phyloP scores from a whole-genome alignment of 2,113 vertebrate genomes.

The Chloropsis cyanopogon region DNA sequence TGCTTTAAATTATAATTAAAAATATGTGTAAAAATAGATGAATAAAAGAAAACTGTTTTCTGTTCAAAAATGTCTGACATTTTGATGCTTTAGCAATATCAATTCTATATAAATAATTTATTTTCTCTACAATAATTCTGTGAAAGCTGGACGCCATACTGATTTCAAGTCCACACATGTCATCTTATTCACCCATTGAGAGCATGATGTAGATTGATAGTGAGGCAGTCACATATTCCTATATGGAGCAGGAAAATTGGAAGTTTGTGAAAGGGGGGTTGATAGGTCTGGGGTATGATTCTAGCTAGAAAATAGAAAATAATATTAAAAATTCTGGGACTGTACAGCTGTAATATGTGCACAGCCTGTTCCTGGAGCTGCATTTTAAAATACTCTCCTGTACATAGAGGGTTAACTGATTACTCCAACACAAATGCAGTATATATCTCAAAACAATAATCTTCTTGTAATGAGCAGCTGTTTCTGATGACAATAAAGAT shows the following conservation, averaged over 20 bases:
- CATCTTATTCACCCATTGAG: not conserved
- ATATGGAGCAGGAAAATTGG: not conserved
- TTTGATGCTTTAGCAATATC: not conserved
- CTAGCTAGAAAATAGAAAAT: not conserved
- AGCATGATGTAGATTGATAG: not conserved
- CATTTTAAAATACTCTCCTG: not conserved
- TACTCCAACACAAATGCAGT: not conserved
- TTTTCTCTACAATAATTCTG: not conserved
- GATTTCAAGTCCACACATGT: not conserved
- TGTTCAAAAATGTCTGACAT: not conserved
- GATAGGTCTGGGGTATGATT: not conserved
- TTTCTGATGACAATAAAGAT: constrained; percentile 33
- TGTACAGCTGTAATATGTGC: not conserved
- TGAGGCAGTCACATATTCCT: not conserved
- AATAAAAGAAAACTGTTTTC: not conserved
- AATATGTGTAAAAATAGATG: not conserved
- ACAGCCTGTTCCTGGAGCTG: not conserved
- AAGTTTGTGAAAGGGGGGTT: not conserved
- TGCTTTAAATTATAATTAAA: not conserved
- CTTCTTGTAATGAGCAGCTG: constrained; percentile 29
- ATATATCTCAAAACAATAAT: constrained; percentile 29
- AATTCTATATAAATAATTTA: not conserved
- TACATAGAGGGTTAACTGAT: constrained; percentile 13
- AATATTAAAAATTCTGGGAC: not conserved
- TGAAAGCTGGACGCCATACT: not conserved